Evolutionary conservation across 2,113 vertebrate species (phyloP).

Genomic region (Mustela nigripes): DNA sequence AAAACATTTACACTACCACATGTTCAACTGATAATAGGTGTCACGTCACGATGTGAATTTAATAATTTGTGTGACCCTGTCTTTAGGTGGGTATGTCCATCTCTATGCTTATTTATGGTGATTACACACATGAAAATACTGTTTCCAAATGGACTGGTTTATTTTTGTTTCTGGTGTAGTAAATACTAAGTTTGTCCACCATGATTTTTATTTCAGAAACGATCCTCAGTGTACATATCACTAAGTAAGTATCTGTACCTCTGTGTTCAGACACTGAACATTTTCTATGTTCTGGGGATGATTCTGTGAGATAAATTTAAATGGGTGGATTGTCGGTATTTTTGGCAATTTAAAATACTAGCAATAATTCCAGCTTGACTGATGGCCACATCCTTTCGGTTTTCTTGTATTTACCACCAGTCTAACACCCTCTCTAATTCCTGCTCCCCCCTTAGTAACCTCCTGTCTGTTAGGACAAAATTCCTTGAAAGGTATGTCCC

Average conservation of each 20-base stretch:
- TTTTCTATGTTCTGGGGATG: not conserved
- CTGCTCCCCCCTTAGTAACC: not conserved
- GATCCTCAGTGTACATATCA: not conserved
- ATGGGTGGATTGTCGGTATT: not conserved
- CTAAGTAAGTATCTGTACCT: not conserved
- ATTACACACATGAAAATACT: not conserved
- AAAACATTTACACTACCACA: not conserved
- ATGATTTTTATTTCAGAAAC: constrained; percentile 9
- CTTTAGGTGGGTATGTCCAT: not conserved
- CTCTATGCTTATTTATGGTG: not conserved
- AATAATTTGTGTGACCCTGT: not conserved
- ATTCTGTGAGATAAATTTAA: not conserved
- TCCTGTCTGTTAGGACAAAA: not conserved
- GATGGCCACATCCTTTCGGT: not conserved
- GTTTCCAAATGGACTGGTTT: not conserved
- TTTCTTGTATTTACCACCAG: not conserved
- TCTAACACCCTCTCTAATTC: not conserved
- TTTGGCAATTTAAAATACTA: not conserved
- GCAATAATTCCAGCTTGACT: not conserved
- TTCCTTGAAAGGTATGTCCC: not conserved
- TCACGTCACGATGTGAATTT: not conserved
- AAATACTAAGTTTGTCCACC: not conserved
- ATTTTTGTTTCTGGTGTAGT: too few species aligned
- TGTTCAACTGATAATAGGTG: not conserved
- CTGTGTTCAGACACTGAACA: not conserved